Evolutionary conservation across 1,140 invertebrate species (phyloP), one percentile per base, ranked within the genome.

Genomic region (Bombus turneri): DNA sequence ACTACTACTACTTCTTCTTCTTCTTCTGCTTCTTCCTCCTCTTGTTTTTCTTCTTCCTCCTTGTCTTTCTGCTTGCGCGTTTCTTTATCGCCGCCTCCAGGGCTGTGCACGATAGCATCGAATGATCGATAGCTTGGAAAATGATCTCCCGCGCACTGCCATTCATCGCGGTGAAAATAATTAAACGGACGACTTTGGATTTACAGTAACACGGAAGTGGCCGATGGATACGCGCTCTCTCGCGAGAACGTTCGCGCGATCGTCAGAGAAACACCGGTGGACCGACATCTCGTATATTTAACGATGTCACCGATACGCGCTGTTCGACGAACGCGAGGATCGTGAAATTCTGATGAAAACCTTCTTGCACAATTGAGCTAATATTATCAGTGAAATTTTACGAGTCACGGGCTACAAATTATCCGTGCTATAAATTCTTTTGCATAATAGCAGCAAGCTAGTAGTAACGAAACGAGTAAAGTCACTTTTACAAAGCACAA

Each of bases 201-300:
- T 89, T 88, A 88, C 87, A 88, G 88, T 89, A 89, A 89, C 73
- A 89, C 88, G 88, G 88, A 89, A 89, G 87, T 89, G 75, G 79
- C n/a, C 59, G 84, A 84, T 84, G 86, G 82, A 73, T 77, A 85
- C 86, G 87, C 72, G 84, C 47, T n/a, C 59, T 59, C 57, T 59
- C 28, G 59, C 28, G 22, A 34, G 59, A 62, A n/a, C 28, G 47
- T 53, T 53, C 18, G 64, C 31, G 43, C 73, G 71, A 31, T 22
- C 31, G 18, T 34, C 64, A 68, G 76, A 10, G 25, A 25, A 59
- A 25, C 22, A 74, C 83, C 47, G 47, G 47, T 6, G 18, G 5
- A 53, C 47, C 77, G 77, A 69, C 71, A 66, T 62, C 59, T 85
- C 83, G 76, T 83, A 68, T 71, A 57, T 59, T 88, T 82, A 89